These are phyloP conservation scores for Drosophila fuyamai DNA, from an alignment of 1,140 invertebrate species.

Conservation along the genomic window DNA sequence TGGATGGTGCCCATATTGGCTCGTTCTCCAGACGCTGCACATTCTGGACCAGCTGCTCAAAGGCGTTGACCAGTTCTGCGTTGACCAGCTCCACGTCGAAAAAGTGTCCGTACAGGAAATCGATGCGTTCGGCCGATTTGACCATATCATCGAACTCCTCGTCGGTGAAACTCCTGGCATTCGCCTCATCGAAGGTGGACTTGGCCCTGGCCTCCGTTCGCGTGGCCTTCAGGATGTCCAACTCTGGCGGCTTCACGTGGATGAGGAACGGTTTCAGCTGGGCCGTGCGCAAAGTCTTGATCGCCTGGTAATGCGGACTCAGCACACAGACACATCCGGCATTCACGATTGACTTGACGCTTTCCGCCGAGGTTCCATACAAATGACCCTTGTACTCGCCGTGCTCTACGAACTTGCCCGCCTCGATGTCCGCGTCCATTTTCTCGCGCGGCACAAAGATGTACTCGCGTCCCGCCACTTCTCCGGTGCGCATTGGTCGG, in stretches of 20 bases:
- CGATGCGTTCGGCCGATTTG: constrained; percentile 94
- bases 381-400: constrained; percentile 99
- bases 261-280: constrained; percentile 98
- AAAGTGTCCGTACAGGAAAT: constrained; percentile 96
- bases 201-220: constrained; percentile 92
- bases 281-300: constrained; percentile 95
- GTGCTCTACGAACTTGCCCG: constrained; percentile 97
- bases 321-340: constrained; percentile 94
- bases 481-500: constrained; percentile 91
- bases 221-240: constrained; percentile 93
- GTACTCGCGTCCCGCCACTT: constrained; percentile 97
- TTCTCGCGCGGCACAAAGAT: constrained; percentile 95
- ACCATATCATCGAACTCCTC: constrained; percentile 97
- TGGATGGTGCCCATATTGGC: constrained; percentile 97
- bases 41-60: constrained; percentile 93
- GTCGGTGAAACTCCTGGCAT: constrained; percentile 95
- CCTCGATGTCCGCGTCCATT: constrained; percentile 96
- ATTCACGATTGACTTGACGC: constrained; percentile 94
- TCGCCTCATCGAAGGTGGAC: constrained; percentile 95
- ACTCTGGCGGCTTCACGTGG: constrained; percentile 95
- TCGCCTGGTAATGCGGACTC: constrained; percentile 97
- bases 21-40: constrained; percentile 95
- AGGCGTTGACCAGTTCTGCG: constrained; percentile 93
- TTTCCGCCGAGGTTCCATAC: constrained; percentile 97
- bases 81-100: constrained; percentile 98